A percentile compares a stretch with the other conserved stretches of the same genome.
Conservation (phyloP, 2,888 invertebrate genomes). For the Plagodis pulveraria region DNA sequence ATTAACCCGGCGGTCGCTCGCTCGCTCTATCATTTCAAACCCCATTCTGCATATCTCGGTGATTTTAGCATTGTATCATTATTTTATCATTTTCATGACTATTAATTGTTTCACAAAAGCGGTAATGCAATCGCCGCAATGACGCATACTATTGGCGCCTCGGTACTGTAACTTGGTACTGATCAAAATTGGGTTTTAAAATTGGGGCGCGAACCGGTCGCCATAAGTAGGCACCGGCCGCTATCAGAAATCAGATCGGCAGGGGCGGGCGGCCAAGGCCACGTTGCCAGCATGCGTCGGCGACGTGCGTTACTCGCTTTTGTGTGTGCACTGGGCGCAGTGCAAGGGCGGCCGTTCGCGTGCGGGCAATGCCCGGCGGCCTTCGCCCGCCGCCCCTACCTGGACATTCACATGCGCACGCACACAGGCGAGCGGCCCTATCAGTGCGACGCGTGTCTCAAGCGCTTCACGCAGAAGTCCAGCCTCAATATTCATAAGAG, state of each 20-base stretch:
- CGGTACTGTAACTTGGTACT: conserved; percentile 43
- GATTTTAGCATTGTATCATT: conserved; percentile 69
- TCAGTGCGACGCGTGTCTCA: conserved; percentile 90
- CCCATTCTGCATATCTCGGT: conserved; percentile 66
- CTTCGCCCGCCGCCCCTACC: conserved; percentile 79
- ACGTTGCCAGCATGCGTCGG: conserved; percentile 63
- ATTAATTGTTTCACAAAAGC: conserved; percentile 84
- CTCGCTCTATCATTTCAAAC: conserved; percentile 48
- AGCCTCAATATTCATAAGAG: conserved; percentile 92
- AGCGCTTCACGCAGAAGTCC: conserved; percentile 93
- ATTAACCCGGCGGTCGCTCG: conserved; percentile 62
- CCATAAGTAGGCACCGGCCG: conserved; percentile 33
- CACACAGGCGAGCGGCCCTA: conserved; percentile 86
- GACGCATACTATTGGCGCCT: conserved; percentile 58
- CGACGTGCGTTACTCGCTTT: conserved; percentile 85
- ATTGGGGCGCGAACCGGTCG: conserved; percentile 35
- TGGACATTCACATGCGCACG: conserved; percentile 83
- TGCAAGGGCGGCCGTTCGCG: conserved; percentile 78
- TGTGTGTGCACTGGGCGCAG: conserved; percentile 84
- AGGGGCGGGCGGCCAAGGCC: conserved; percentile 58
- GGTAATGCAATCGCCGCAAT: conserved; percentile 83
- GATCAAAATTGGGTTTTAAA: conserved; percentile 44
- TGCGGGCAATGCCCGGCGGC: conserved; percentile 80
- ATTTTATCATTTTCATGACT: conserved; percentile 68
- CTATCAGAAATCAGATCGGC: conserved; percentile 32